Evolutionary conservation across 1,140 invertebrate species (phyloP).

Genomic region (Hormaphis cornu): DNA sequence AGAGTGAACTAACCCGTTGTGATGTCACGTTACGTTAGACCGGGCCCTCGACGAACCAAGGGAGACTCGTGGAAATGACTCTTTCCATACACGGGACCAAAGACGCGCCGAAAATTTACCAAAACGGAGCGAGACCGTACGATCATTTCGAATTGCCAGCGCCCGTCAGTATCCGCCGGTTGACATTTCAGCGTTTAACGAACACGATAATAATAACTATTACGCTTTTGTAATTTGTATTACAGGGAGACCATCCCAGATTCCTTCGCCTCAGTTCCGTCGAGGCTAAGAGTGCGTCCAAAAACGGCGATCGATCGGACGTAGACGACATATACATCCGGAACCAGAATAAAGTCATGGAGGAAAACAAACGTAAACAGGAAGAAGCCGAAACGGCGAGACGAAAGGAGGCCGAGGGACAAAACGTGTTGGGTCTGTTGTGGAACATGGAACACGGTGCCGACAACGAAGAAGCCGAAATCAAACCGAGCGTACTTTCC

Average conservation of each 20-base stretch:
- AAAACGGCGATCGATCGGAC: too few relatives aligned
- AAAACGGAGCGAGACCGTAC: not conserved
- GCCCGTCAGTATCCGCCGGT: not conserved
- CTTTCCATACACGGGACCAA: conserved; percentile 24
- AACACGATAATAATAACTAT: not conserved
- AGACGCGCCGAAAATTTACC: conserved; percentile 19
- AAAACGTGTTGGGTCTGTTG: too few relatives aligned
- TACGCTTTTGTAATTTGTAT: too few relatives aligned
- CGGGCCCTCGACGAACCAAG: not conserved
- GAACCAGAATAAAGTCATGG: too few relatives aligned
- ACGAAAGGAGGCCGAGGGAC: too few relatives aligned
- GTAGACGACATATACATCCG: too few relatives aligned
- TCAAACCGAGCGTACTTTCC: too few relatives aligned
- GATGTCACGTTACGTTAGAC: conserved; percentile 1
- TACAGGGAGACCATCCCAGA: not conserved
- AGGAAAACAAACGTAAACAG: too few relatives aligned
- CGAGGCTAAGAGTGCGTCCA: not conserved
- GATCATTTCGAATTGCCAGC: not conserved
- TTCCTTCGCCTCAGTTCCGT: not conserved
- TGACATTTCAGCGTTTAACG: too few relatives aligned
- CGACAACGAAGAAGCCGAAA: too few relatives aligned
- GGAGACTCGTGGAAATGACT: conserved; percentile 1
- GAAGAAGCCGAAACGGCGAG: too few relatives aligned
- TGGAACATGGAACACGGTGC: too few relatives aligned
- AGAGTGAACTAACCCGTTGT: not conserved